Evolutionary conservation across 2,797 vertebrate species (phyloP).

Genomic region (Schizothorax lantsangensis): DNA sequence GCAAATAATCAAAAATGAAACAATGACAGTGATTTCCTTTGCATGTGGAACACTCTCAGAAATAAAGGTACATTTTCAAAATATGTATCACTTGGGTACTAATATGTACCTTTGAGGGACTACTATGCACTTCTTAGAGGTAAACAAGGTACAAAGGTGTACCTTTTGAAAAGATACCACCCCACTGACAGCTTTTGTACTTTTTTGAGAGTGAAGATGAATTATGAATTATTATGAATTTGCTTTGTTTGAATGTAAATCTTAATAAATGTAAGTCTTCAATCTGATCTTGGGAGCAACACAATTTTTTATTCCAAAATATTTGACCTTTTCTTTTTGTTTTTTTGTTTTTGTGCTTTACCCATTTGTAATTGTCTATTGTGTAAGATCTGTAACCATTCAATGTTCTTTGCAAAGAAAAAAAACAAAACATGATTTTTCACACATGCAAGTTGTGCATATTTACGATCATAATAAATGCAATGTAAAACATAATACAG

Average conservation of each 20-base stretch:
- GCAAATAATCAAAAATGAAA: not conserved
- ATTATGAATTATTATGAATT: not conserved
- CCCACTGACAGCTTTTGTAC: not conserved
- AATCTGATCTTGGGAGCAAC: not conserved
- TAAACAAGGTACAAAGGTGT: not conserved
- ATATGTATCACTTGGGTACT: not conserved
- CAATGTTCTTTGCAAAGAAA: not conserved
- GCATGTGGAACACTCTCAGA: not conserved
- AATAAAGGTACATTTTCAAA: not conserved
- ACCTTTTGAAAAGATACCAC: not conserved
- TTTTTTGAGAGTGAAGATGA: not conserved
- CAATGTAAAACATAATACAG: not conserved
- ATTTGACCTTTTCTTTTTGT: not conserved
- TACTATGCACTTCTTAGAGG: not conserved
- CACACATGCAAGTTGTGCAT: not conserved
- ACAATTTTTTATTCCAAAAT: not conserved
- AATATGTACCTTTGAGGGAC: not conserved
- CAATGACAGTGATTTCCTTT: not conserved
- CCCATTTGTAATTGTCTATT: not conserved
- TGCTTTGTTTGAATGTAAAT: not conserved
- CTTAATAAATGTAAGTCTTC: too few relatives aligned
- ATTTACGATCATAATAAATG: not conserved
- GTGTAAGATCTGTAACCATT: not conserved
- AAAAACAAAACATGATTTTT: not conserved
- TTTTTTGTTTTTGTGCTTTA: not conserved